Percentiles rank a stretch among this genome's conserved stretches.
phyloP scores from a whole-genome alignment of 92 coral and sea anemone genomes.

The Scolanthus callimorphus region DNA sequence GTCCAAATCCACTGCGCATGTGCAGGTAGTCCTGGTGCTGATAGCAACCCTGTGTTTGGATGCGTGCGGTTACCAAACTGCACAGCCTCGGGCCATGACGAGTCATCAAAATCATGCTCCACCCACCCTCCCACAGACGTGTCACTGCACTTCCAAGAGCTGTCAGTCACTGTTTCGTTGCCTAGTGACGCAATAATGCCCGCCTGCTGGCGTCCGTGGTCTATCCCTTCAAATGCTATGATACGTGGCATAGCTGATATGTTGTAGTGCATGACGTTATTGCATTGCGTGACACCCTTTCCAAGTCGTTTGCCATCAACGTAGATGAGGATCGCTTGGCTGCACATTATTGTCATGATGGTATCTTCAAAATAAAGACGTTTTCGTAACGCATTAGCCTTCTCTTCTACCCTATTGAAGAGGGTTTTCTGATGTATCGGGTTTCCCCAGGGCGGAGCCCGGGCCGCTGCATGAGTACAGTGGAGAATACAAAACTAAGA shows the following conservation, averaged over 20 bases:
- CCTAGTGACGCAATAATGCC: conserved; percentile 35
- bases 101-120: conserved; percentile 3
- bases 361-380: no score
- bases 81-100: conserved; percentile 16
- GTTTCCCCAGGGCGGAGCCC: no score
- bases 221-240: conserved; percentile 20
- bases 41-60: background rate
- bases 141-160: conserved; percentile 20
- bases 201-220: conserved; percentile 16
- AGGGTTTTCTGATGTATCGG: no score
- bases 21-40: background rate
- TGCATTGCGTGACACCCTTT: background rate
- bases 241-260: conserved; percentile 1
- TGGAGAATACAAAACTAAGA: no score
- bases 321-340: conserved; percentile 7
- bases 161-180: conserved; percentile 13
- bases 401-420: no score
- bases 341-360: conserved; percentile 8
- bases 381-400: no score
- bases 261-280: background rate
- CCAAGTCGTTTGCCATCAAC: conserved; percentile 1
- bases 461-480: no score
- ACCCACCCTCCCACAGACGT: conserved; percentile 2
- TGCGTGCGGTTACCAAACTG: conserved; percentile 5
- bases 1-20: conserved; percentile 37